Percentiles rank a stretch among this genome's conserved stretches.
Conservation (phyloP, 2,888 invertebrate species). For the Brachyptera putata region DNA sequence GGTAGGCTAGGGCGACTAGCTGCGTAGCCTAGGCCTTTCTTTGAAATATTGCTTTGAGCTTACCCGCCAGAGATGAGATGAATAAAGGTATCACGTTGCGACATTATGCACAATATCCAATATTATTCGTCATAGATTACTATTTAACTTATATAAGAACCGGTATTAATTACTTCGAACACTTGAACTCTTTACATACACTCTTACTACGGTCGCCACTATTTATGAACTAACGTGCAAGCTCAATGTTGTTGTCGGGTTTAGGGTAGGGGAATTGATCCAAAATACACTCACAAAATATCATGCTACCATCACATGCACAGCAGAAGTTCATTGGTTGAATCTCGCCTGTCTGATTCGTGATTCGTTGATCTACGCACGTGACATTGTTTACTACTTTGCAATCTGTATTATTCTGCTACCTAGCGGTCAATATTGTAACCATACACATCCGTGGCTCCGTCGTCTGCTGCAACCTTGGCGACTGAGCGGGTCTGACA, state of each 20-base stretch:
- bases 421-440: conserved; percentile 1
- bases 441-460: background rate
- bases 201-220: background rate
- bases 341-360: conserved; percentile 10
- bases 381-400: conserved; percentile 34
- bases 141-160: background rate
- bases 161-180: background rate
- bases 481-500: no score
- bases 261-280: no score
- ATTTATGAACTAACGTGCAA: background rate
- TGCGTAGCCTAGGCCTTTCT: no score
- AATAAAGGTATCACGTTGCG: conserved; percentile 71
- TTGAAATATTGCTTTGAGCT: no score
- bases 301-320: conserved; percentile 32
- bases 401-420: conserved; percentile 3
- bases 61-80: conserved; percentile 95
- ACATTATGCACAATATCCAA: conserved; percentile 36
- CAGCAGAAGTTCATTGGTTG: conserved; percentile 29
- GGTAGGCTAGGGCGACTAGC: no score
- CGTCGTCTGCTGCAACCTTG: background rate
- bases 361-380: conserved; percentile 29
- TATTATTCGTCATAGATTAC: conserved; percentile 1
- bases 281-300: conserved; percentile 20
- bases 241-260: background rate
- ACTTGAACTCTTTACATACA: background rate